Percentiles rank a stretch among this genome's conserved stretches.
Evolutionary conservation across 2,113 vertebrate genomes (phyloP).

Genomic region (Cebidichthys violaceus): DNA sequence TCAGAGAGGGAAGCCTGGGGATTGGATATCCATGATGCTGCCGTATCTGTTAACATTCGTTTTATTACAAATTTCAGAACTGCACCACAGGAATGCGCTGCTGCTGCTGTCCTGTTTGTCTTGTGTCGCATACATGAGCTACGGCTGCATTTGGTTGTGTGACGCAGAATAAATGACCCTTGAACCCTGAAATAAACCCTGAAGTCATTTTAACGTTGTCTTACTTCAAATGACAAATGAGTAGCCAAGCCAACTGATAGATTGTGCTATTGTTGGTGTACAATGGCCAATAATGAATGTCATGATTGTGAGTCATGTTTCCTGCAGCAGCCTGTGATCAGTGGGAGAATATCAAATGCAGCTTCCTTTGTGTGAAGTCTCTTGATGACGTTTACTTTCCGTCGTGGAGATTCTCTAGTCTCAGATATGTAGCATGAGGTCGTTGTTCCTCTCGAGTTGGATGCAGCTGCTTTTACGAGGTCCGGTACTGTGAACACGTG

Average conservation of each 20-base stretch:
- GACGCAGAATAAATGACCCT: not conserved
- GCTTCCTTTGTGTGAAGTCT: not conserved
- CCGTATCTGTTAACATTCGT: too few relatives aligned
- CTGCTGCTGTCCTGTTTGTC: too few relatives aligned
- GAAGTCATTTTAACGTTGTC: not conserved
- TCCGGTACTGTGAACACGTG: slow-evolving; percentile 34
- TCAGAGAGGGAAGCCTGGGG: too few relatives aligned
- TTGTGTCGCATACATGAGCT: too few relatives aligned
- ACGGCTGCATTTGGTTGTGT: too few relatives aligned
- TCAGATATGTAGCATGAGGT: slow-evolving; percentile 50
- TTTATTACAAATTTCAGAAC: too few relatives aligned
- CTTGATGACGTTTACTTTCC: slow-evolving; percentile 19
- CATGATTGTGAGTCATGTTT: slow-evolving; percentile 32
- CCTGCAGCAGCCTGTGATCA: not conserved
- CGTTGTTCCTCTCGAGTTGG: not conserved
- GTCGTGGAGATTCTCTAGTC: slow-evolving; percentile 48
- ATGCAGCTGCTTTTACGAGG: slow-evolving; percentile 53
- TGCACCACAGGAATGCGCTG: too few relatives aligned
- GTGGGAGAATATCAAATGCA: not conserved
- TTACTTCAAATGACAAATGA: too few relatives aligned
- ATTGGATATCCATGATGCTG: too few relatives aligned
- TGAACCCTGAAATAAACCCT: not conserved
- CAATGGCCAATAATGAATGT: slow-evolving; percentile 38
- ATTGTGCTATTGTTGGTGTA: slow-evolving; percentile 44
- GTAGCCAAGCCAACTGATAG: not conserved